A percentile compares a stretch with the other conserved stretches of the same genome.
phyloP scores from a whole-genome alignment of 1,140 invertebrate genomes.

The Procambarus clarkii region DNA sequence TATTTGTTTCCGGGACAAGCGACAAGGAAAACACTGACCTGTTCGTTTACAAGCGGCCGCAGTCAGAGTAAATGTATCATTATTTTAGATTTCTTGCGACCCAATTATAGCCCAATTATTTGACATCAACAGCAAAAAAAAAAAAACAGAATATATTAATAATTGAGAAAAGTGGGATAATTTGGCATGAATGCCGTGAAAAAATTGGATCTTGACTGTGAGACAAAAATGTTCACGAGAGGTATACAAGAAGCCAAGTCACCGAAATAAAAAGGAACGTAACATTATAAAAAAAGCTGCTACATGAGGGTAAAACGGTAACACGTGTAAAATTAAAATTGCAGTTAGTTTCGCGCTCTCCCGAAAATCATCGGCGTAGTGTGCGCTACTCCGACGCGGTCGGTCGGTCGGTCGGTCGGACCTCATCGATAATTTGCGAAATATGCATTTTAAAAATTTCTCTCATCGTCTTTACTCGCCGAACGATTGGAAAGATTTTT shows the following conservation, averaged over 20 bases:
- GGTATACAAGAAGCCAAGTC: not conserved
- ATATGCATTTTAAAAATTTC: not conserved
- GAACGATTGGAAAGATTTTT: not conserved
- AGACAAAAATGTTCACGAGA: not conserved
- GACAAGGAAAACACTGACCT: not conserved
- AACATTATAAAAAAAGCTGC: slow-evolving; percentile 17
- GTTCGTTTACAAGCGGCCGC: not conserved
- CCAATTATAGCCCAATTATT: not conserved
- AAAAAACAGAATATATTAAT: not conserved
- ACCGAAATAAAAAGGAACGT: not conserved
- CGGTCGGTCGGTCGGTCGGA: not conserved
- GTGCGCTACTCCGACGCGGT: not conserved
- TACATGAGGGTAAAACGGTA: not conserved
- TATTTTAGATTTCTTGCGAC: not conserved
- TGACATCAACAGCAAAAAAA: not conserved
- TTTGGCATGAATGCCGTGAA: not conserved
- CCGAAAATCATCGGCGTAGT: slow-evolving; percentile 26
- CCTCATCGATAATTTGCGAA: not conserved
- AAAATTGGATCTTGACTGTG: not conserved
- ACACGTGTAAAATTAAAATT: slow-evolving; percentile 47
- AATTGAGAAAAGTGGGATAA: too few relatives aligned
- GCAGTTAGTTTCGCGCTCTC: slow-evolving; percentile 34
- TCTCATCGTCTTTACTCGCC: not conserved
- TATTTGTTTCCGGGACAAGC: not conserved
- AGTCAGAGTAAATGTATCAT: not conserved